phyloP scores from a whole-genome alignment of 2,797 vertebrate genomes.

The Oryzias dopingdopingensis region DNA sequence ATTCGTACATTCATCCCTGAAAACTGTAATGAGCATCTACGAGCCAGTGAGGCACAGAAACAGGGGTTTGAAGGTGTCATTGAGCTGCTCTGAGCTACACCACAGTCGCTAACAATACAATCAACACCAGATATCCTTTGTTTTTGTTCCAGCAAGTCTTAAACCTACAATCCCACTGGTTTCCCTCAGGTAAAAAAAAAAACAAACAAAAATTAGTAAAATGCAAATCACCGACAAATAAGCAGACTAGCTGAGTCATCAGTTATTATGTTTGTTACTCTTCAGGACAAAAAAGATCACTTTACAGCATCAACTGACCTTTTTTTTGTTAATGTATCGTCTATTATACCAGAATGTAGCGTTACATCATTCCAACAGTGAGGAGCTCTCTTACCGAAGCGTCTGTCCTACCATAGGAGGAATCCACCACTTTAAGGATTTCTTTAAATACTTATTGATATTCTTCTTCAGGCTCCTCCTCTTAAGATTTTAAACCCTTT shows the following conservation, averaged over 20 bases:
- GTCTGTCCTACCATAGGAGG: constrained; percentile 97
- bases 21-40: constrained; percentile 20
- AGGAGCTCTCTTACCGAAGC: constrained; percentile 50
- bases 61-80: constrained; percentile 17
- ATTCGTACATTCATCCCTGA: constrained; percentile 41
- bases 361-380: constrained; percentile 56
- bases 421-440: constrained; percentile 84
- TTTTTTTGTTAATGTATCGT: constrained; percentile 29
- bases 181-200: constrained; percentile 18
- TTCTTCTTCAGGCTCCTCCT: constrained; percentile 31
- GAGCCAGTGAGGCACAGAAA: constrained; percentile 14
- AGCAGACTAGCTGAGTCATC: constrained; percentile 56
- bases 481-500: constrained; percentile 38
- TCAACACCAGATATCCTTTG: constrained; percentile 25
- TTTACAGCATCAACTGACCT: constrained; percentile 44
- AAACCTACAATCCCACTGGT: constrained; percentile 37
- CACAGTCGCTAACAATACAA: constrained; percentile 51
- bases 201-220: constrained; percentile 37
- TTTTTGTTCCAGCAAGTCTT: constrained; percentile 23
- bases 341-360: constrained; percentile 34
- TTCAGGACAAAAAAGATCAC: constrained; percentile 41
- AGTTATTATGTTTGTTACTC: constrained; percentile 49
- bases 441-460: constrained; percentile 46
- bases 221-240: constrained; percentile 58
- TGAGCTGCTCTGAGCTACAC: constrained; percentile 62